These are phyloP conservation scores for Stenodera caucasica DNA, from an alignment of 2,888 invertebrate genomes.

Conservation along the genomic window DNA sequence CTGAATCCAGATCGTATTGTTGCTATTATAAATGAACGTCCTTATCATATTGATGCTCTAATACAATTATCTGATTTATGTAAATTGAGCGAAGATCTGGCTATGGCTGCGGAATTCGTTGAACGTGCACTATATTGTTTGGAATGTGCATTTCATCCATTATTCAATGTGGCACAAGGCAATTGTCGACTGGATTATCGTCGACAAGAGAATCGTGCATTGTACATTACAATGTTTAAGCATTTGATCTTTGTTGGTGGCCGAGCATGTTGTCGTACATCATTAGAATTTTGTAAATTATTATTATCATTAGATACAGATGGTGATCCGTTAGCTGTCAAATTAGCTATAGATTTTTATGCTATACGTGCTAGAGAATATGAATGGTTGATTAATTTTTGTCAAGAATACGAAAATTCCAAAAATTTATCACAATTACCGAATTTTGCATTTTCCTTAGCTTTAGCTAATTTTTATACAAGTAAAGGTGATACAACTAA, in stretches of 20 bases:
- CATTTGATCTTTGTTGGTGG: slow-evolving; percentile 77
- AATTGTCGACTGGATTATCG: slow-evolving; percentile 76
- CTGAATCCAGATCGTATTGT: slow-evolving; percentile 77
- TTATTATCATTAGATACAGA: slow-evolving; percentile 76
- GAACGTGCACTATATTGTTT: slow-evolving; percentile 77
- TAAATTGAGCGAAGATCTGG: slow-evolving; percentile 75
- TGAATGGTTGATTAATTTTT: slow-evolving; percentile 63
- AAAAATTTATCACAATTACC: slow-evolving; percentile 79
- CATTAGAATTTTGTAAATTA: slow-evolving; percentile 84
- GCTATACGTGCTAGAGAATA: slow-evolving; percentile 76
- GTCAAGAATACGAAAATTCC: slow-evolving; percentile 61
- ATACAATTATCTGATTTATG: slow-evolving; percentile 81
- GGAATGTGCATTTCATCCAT: slow-evolving; percentile 78
- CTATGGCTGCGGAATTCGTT: slow-evolving; percentile 76
- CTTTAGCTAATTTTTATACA: slow-evolving; percentile 70
- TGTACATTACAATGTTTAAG: slow-evolving; percentile 80
- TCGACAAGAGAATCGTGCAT: slow-evolving; percentile 78
- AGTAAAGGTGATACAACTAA: slow-evolving; percentile 53
- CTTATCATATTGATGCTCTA: slow-evolving; percentile 79
- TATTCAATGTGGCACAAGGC: slow-evolving; percentile 75
- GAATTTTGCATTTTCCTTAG: slow-evolving; percentile 83
- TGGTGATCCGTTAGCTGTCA: slow-evolving; percentile 74
- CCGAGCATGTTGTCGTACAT: slow-evolving; percentile 80
- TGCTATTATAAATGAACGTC: slow-evolving; percentile 71
- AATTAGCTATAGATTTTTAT: slow-evolving; percentile 80